Evolutionary conservation across 1,140 invertebrate genomes (phyloP), one percentile per base, ranked within the genome.

Genomic region (Akabosia matsudoensis): DNA sequence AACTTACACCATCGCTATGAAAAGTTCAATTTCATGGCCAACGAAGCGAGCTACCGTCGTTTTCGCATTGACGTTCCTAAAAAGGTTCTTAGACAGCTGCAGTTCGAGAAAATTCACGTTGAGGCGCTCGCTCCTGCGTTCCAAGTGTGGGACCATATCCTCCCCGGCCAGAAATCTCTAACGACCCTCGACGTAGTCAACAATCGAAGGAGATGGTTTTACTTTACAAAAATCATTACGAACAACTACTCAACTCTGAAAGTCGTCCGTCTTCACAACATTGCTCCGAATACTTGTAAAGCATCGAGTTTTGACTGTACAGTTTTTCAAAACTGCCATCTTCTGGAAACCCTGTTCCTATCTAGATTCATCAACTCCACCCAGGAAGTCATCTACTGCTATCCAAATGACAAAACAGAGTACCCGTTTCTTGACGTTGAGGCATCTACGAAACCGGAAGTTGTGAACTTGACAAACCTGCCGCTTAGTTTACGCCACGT

Each of bases 151-250:
- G 67, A 70, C 16, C 14, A 3, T 4, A 70, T 70, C 31, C 22
- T 70, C 7, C 67, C 67, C 14, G 33, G 67, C 7, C 67, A 70
- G 22, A 70, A 70, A 22, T 7, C 16, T 70, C 14, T 70, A 4
- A 22, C 14, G 28, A 2, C 7, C 2, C 24, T 70, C 7, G 67
- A 70, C 67, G 18, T 70, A 10, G 7, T 70, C 7, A 70, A 70
- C 67, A 3, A 22, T 13, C 24, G 67, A 4, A 10, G 28, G 28
- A 7, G 33, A 33, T 70, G 67, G 67, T 34, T 70, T 34, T 70
- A 33, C 67, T 70, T 70, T 34, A 18, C 67, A 70, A 70, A 70
- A 34, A 70, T 70, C 28, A 70, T 70, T 70, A 13, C 28, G 1
- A 70, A 70, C 28, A 70, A 70, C 28, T 34, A 13, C 14, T 13